Base-by-base conservation (phyloP, 1,140 invertebrate species). In the Littorina saxatilis region DNA sequence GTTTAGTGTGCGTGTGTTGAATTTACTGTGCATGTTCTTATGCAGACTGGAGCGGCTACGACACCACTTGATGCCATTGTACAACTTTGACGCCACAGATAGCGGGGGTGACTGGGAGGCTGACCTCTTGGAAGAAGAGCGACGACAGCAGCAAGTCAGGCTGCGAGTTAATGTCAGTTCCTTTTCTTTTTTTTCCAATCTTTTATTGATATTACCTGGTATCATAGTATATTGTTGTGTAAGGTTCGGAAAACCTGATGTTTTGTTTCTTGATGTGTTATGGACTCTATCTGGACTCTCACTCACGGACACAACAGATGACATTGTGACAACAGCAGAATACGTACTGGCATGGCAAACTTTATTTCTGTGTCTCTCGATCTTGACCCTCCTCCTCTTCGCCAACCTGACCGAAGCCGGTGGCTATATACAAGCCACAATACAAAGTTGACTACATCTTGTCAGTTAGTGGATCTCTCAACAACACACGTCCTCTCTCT, bases 41-140 rank as follows among this genome's bases (percentile, higher is more conserved):
- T n/a, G n/a, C n/a, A 92, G 94, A 85, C 86, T 95, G 83, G 94
- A 95, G 81, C 91, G 93, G 83, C 87, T 95, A 20, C 91, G 94
- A 29, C 94, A 95, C 85, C 94, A 94, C 87, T 87, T 95, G 23
- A 94, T 95, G 94, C 94, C 94, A n/a, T 89, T 95, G 83, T 95
- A 95, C 83, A 95, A 94, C 86, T 95, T 95, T 91, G 94, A 95
- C 85, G 94, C 94, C 61, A 93, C 93, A 39, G 94, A 94, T 91
- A 94, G 94, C 82, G 94, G 94, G 90, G 94, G 94, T 93, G 94
- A 95, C 75, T 95, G 94, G 94, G 94, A 95, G 88, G 94, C 94
- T 17, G 94, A 95, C 87, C 88, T 95, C 11, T 82, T 93, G n/a
- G 92, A 92, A 83, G 93, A 92, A 61, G 84, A 85, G 27, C 55